Conservation (phyloP, 64 coral and sea anemone genomes). For the Platygyra sinensis region DNA sequence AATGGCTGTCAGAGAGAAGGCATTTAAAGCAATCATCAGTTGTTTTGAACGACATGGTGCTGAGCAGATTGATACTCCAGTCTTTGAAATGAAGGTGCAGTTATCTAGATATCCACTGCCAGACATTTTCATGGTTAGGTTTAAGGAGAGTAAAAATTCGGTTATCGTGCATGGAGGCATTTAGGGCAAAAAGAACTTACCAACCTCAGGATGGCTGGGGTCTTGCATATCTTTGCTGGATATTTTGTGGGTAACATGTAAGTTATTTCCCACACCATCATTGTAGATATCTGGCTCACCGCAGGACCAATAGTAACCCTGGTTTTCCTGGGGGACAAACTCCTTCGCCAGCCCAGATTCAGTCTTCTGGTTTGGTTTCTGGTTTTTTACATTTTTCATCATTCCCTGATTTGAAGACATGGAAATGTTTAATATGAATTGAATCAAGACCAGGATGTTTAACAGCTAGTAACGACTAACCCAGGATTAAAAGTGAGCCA, state of each 20-base stretch:
- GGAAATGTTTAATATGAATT: too few species aligned
- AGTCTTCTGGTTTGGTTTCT: constrained; percentile 85
- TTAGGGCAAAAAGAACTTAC: too few species aligned
- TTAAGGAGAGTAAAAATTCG: too few species aligned
- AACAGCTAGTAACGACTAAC: too few species aligned
- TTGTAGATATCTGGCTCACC: constrained; percentile 55
- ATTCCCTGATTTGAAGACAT: too few species aligned
- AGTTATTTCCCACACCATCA: constrained; percentile 41
- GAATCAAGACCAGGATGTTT: too few species aligned
- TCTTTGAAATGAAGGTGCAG: constrained; percentile 98
- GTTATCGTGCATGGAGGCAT: neutral
- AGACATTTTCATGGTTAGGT: too few species aligned
- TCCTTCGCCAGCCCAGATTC: constrained; percentile 86
- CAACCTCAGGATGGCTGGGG: too few species aligned
- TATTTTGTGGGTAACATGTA: constrained; percentile 25
- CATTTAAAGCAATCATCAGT: constrained; percentile 76
- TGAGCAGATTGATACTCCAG: constrained; percentile 95
- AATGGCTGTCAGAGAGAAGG: constrained; percentile 95
- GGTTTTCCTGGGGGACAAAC: constrained; percentile 61
- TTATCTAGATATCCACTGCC: neutral
- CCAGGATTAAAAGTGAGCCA: too few species aligned
- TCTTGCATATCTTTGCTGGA: constrained; percentile 40
- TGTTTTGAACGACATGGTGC: constrained; percentile 98
- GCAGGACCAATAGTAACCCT: constrained; percentile 72
- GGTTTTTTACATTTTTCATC: constrained; percentile 46